Evolutionary conservation across 1,140 invertebrate species (phyloP).

Genomic region (Homalodisca vitripennis): DNA sequence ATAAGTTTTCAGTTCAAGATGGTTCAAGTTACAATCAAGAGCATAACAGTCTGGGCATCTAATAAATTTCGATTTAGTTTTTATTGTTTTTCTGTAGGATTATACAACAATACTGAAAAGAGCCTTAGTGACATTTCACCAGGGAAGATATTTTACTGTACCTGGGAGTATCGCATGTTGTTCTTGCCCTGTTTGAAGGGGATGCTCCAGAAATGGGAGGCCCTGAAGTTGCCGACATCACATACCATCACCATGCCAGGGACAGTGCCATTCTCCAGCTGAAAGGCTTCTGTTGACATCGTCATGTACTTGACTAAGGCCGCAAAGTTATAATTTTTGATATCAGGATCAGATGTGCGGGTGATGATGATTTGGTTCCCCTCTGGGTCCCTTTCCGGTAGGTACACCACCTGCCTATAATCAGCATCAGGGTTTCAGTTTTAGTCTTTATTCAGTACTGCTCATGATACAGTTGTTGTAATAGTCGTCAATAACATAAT

Average conservation of each 20-base stretch:
- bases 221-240: conserved; percentile 28
- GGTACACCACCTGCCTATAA: conserved; percentile 21
- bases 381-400: conserved; percentile 17
- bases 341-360: conserved; percentile 16
- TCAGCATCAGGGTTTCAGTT: no score
- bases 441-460: no score
- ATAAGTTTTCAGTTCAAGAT: no score
- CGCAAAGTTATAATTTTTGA: conserved; percentile 24
- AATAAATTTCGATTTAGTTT: no score
- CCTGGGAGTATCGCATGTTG: conserved; percentile 30
- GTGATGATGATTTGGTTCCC: conserved; percentile 30
- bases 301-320: conserved; percentile 21
- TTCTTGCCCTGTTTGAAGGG: conserved; percentile 24
- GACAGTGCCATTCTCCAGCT: conserved; percentile 27
- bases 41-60: no score
- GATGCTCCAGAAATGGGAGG: conserved; percentile 25
- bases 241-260: conserved; percentile 27
- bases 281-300: conserved; percentile 31
- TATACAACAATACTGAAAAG: no score
- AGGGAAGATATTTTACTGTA: no score
- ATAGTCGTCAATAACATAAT: no score
- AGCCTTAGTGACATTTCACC: no score
- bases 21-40: no score
- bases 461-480: no score
- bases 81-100: no score